These are phyloP conservation scores for Thripadectes ignobilis DNA, from an alignment of 2,797 vertebrate species.

Conservation along the genomic window DNA sequence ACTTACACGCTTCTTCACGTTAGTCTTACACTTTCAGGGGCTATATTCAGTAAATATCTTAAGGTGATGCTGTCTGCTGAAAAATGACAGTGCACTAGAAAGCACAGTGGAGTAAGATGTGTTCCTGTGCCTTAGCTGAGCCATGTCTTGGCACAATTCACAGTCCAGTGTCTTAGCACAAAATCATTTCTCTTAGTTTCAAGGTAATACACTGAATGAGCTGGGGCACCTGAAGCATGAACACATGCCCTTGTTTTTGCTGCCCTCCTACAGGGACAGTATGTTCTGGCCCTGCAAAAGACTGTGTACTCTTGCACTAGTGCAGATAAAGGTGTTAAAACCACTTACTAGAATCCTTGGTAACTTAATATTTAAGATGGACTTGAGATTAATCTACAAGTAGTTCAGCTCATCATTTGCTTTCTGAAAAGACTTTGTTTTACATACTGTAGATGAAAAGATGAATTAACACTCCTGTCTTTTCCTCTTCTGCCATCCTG, in stretches of 20 bases:
- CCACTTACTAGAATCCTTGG: neutral
- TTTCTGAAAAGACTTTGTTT: neutral
- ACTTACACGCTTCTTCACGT: neutral
- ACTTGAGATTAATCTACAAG: neutral
- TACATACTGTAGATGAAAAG: neutral
- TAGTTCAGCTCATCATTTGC: neutral
- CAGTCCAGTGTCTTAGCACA: neutral
- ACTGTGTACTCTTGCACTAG: neutral
- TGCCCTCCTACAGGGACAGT: neutral
- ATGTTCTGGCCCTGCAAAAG: neutral
- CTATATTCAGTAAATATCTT: neutral
- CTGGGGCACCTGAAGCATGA: neutral
- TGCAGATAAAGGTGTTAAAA: neutral
- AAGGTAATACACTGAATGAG: neutral
- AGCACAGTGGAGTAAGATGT: neutral
- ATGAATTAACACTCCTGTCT: neutral
- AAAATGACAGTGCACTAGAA: neutral
- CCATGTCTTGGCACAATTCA: neutral
- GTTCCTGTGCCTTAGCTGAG: neutral
- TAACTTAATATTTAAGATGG: neutral
- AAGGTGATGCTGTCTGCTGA: neutral
- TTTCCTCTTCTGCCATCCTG: neutral
- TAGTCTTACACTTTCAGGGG: neutral
- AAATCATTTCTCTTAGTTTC: neutral
- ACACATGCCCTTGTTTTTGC: neutral